Evolutionary conservation across 2,797 vertebrate species (phyloP).

Genomic region (Sebastiscus tertius): DNA sequence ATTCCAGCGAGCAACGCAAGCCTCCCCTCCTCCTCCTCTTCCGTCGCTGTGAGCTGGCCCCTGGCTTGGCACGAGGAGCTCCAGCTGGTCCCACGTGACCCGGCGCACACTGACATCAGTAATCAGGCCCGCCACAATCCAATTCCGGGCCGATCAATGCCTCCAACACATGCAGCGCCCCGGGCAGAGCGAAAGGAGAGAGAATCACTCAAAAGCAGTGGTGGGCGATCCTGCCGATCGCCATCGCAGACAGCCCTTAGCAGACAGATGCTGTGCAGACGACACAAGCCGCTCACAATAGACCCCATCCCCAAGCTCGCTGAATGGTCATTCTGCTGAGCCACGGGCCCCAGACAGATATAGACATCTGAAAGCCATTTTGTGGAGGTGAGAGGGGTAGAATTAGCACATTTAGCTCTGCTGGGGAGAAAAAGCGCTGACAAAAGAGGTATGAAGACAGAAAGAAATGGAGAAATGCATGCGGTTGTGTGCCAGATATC

Average conservation of each 20-base stretch:
- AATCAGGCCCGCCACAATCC: constrained; percentile 80
- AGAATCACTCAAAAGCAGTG: constrained; percentile 59
- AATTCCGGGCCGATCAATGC: constrained; percentile 81
- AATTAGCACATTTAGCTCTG: constrained; percentile 54
- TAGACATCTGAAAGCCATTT: constrained; percentile 58
- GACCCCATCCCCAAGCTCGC: constrained; percentile 25
- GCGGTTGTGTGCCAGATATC: constrained; percentile 1
- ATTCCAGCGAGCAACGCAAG: constrained; percentile 32
- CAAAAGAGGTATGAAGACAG: constrained; percentile 6
- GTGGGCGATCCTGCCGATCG: constrained; percentile 60
- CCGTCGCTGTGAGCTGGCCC: neutral
- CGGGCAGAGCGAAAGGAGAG: constrained; percentile 59
- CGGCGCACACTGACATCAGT: constrained; percentile 76
- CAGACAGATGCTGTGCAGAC: constrained; percentile 49
- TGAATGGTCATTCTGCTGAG: constrained; percentile 61
- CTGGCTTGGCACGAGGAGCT: constrained; percentile 54
- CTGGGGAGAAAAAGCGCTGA: constrained; percentile 27
- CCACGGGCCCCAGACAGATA: constrained; percentile 45
- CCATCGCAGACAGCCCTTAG: constrained; percentile 48
- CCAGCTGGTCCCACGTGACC: constrained; percentile 69
- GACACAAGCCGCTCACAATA: constrained; percentile 41
- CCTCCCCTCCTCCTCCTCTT: neutral
- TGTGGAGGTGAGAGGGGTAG: constrained; percentile 41
- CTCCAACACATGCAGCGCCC: constrained; percentile 68
- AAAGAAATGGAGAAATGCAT: constrained; percentile 9